Evolutionary conservation across 2,797 vertebrate genomes (phyloP).

Genomic region (Crenichthys baileyi): DNA sequence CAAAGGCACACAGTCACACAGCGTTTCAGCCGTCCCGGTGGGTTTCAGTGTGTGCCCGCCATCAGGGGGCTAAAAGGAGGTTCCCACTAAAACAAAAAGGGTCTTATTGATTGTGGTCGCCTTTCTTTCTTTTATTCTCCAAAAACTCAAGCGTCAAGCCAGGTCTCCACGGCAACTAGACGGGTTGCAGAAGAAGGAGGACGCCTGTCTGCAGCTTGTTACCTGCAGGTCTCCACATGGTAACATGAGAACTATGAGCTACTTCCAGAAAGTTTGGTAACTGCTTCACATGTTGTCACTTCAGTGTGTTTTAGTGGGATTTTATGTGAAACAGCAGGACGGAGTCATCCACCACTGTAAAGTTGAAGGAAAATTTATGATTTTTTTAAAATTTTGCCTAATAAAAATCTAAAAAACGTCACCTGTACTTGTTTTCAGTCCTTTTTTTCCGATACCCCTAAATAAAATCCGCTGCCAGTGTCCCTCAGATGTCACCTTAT

Average conservation of each 20-base stretch:
- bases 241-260: not conserved
- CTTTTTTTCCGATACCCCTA: no score
- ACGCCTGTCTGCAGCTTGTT: conserved; percentile 28
- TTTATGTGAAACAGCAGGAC: no score
- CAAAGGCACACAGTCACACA: conserved; percentile 59
- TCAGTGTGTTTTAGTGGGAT: no score
- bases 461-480: no score
- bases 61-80: conserved; percentile 63
- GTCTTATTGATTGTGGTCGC: conserved; percentile 76
- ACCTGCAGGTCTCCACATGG: not conserved
- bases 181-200: conserved; percentile 56
- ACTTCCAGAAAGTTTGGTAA: not conserved
- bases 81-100: conserved; percentile 84
- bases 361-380: not conserved
- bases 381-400: not conserved
- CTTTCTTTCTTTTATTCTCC: conserved; percentile 55
- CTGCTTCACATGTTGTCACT: not conserved
- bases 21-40: conserved; percentile 42
- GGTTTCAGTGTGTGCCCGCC: conserved; percentile 36
- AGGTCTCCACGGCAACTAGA: conserved; percentile 78
- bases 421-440: no score
- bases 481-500: no score
- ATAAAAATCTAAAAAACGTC: no score
- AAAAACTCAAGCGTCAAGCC: conserved; percentile 56
- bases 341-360: no score